Evolutionary conservation across 2,888 invertebrate species (phyloP), one percentile per base, ranked within the genome.

Genomic region (Thyatira batis): DNA sequence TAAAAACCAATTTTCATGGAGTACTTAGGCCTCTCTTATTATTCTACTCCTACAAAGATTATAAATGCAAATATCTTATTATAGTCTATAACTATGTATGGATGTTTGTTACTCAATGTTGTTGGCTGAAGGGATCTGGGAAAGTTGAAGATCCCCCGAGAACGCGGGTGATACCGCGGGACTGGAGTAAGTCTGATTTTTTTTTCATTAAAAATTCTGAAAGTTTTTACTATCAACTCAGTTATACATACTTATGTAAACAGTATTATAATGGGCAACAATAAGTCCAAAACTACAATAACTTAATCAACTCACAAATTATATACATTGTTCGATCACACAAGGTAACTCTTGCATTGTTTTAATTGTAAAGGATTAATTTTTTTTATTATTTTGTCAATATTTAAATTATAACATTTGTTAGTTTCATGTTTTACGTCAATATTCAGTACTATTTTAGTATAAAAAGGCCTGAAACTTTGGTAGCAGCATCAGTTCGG

Each of bases 401-500:
- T 84, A 84, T 84, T 82, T 74, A 58, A 61, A 61, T 66, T 63
- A 53, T 21, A 53, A 50, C 57, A 56, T 60, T 66, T 59, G 61
- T 61, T 69, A 73, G 69, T 63, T 61, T 52, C 45, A 61, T 46
- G 54, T 55, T 59, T 50, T 66, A 64, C 75, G 73, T 78, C 69
- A 75, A 58, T 65, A 56, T 20, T 49, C 25, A 10, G 11, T 25
- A 49, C 5, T 6, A 20, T 76, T 76, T 58, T 45, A 50, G 80
- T 91, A 90, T 91, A 90, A 83, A 91, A 82, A 65, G 73, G 60
- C 56, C 30, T 5, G 52, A 56, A 61, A 59, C 53, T 60, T 49
- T 57, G 55, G 28, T 52, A 53, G 58, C 58, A 62, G 63, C 73
- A 90, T 90, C 90, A 90, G 88, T 85, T 76, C 83, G 87, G 87